Percentiles rank a stretch among this genome's conserved stretches.
Evolutionary conservation across 2,113 vertebrate species (phyloP).

Genomic region (Sturnira hondurensis): DNA sequence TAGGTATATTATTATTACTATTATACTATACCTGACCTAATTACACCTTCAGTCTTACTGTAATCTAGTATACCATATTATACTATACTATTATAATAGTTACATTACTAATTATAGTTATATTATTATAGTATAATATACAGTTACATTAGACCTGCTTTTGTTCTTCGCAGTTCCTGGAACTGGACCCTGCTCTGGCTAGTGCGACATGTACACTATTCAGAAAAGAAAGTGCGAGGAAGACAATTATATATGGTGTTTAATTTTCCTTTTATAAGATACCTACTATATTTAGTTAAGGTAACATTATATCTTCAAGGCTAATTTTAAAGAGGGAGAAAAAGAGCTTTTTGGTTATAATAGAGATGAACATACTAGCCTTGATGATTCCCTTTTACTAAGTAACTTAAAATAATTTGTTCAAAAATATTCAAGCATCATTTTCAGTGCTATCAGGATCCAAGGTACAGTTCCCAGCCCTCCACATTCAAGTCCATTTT

Average conservation of each 20-base stretch:
- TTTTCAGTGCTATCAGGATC: background rate
- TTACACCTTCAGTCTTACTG: no score
- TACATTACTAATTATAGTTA: no score
- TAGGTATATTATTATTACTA: background rate
- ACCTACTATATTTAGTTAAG: background rate
- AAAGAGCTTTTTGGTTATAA: background rate
- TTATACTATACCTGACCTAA: background rate
- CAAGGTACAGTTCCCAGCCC: background rate
- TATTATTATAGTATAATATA: no score
- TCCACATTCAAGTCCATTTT: constrained; percentile 42
- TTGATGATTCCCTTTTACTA: background rate
- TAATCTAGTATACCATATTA: background rate
- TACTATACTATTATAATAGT: background rate
- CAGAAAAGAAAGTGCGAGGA: background rate
- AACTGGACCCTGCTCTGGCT: background rate
- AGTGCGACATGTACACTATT: background rate
- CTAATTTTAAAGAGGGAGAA: background rate
- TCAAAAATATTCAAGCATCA: background rate
- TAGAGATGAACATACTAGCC: background rate
- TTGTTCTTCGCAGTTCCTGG: background rate
- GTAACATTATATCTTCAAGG: background rate
- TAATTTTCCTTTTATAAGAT: constrained; percentile 1
- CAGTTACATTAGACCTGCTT: background rate
- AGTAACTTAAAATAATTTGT: background rate
- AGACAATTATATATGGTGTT: rapidly evolving